Conservation (phyloP, 2,888 invertebrate genomes). For the Nemoura dubitans region DNA sequence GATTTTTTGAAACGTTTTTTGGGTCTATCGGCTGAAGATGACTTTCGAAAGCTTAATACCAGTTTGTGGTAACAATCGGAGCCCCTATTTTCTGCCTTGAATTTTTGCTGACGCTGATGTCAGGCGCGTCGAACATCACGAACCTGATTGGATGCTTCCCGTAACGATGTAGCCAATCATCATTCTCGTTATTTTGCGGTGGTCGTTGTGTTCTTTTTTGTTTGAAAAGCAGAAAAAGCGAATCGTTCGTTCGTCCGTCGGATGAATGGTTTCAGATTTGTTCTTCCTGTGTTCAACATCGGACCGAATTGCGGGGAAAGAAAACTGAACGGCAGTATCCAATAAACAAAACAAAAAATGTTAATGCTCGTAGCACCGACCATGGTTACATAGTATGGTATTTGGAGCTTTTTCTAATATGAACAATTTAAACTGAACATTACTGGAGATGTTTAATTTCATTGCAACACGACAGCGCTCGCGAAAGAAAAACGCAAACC, state of each 20-base stretch:
- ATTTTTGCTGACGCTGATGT: background rate
- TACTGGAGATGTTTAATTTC: background rate
- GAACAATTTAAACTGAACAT: background rate
- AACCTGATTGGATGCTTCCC: constrained; percentile 7
- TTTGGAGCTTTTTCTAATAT: background rate
- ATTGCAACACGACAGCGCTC: background rate
- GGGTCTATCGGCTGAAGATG: background rate
- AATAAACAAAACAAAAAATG: background rate
- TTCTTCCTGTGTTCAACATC: constrained; percentile 20
- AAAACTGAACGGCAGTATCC: background rate
- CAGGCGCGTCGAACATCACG: background rate
- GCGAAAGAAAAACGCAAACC: background rate
- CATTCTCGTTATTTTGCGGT: constrained; percentile 15
- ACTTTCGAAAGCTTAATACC: background rate
- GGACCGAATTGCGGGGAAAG: background rate
- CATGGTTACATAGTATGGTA: background rate
- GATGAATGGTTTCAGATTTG: constrained; percentile 26
- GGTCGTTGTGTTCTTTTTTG: background rate
- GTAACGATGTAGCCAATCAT: constrained; percentile 33
- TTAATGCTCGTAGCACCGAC: background rate
- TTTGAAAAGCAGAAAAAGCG: constrained; percentile 7
- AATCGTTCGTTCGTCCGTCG: background rate
- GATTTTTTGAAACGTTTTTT: background rate
- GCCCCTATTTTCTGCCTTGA: background rate
- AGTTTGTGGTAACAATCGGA: background rate